Evolutionary conservation across 2,113 vertebrate genomes (phyloP), one percentile per base, ranked within the genome.

Genomic region (Macrotis lagotis): DNA sequence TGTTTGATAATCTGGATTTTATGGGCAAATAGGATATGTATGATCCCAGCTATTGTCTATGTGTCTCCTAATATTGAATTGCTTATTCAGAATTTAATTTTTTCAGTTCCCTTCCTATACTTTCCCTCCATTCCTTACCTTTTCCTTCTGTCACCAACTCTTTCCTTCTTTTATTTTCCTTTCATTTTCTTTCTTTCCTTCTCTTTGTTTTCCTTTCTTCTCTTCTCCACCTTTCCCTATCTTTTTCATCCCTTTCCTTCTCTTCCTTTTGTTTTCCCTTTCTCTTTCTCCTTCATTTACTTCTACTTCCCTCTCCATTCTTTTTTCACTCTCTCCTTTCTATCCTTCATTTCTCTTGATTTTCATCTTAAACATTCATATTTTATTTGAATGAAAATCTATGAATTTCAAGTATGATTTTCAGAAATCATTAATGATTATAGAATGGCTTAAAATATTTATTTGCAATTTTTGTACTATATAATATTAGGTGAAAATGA

Each of bases 371-470:
- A 49, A 24, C 92, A 31, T 50, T 95, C 28, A 89, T 28, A 8
- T 92, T 95, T 93, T 25, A 59, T 48, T 12, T 9, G 2, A 91
- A 94, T 24, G 16, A 90, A 59, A 95, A 91, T 31, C 16, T 52
- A 95, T 24, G 50, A 55, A 44, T 88, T 94, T 97, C 91, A 44
- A 93, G 59, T 47, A 48, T 49, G 66, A n/a, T 94, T 94, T 94
- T 91, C 66, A 52, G 90, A 96, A 96, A 74, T 96, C 91, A 93
- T 95, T 95, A 95, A 93, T 92, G 88, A 49, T 91, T 89, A 49
- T 93, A 96, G 96, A 90, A 12, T 28, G 90, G 48, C n/a, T 66
- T 90, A 55, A 50, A 91, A 92, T 97, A 96, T 96, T 97, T 94
- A 89, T 93, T 96, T 92, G 53, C 95, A 94, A 94, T 94, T 92